Percentiles rank a stretch among this genome's conserved stretches.
These are phyloP conservation scores for Ditylenchus dipsaci DNA, from an alignment of 1,140 invertebrate species.

Conservation along the genomic window DNA sequence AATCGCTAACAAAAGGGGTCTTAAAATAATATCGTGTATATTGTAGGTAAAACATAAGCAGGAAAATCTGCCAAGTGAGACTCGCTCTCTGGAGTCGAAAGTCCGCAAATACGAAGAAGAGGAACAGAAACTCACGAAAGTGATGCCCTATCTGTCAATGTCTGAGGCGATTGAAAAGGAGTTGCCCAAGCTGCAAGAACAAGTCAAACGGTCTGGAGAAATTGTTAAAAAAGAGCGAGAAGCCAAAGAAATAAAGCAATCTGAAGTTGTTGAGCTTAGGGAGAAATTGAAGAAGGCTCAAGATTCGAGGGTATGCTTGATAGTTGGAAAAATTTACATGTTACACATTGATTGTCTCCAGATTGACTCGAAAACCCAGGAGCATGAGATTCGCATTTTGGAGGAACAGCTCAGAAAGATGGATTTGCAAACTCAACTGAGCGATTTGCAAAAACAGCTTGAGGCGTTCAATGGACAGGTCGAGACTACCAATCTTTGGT, in stretches of 20 bases:
- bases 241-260: conserved; percentile 4
- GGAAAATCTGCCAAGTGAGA: conserved; percentile 12
- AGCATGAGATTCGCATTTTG: conserved; percentile 16
- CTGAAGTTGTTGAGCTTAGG: conserved; percentile 7
- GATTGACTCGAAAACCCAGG: conserved; percentile 15
- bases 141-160: conserved; percentile 3
- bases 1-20: not conserved
- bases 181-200: conserved; percentile 1
- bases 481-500: not conserved
- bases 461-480: not conserved
- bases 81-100: conserved; percentile 1
- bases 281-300: conserved; percentile 10
- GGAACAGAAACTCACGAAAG: conserved; percentile 3
- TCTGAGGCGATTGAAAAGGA: not conserved
- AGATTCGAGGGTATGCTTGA: not conserved
- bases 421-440: conserved; percentile 39
- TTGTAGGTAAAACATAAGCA: conserved; percentile 11
- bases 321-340: not conserved
- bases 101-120: conserved; percentile 6
- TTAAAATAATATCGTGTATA: too few species aligned
- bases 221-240: not conserved
- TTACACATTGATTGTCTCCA: not conserved
- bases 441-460: not conserved
- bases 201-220: not conserved
- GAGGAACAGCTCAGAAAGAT: conserved; percentile 27